phyloP scores from a whole-genome alignment of 2,113 vertebrate species.

The Athene noctua region DNA sequence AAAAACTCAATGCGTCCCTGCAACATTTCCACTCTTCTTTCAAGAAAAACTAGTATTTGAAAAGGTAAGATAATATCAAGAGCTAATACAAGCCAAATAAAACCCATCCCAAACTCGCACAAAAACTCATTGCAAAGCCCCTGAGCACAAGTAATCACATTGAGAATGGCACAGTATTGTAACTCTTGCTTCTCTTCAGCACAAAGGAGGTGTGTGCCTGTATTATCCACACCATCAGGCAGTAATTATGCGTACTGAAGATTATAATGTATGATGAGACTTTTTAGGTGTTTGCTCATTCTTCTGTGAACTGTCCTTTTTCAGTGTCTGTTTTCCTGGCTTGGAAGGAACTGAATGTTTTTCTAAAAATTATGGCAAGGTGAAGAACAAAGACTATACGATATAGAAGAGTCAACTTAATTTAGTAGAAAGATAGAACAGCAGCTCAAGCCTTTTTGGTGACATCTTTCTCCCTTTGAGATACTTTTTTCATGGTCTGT shows the following conservation, averaged over 20 bases:
- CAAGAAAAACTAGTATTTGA: slow-evolving; percentile 88
- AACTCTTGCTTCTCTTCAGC: background rate
- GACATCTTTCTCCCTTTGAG: slow-evolving; percentile 37
- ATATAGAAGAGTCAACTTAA: background rate
- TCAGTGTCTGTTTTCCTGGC: background rate
- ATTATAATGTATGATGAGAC: background rate
- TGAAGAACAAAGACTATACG: background rate
- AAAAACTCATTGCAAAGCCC: background rate
- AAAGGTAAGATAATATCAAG: slow-evolving; percentile 79
- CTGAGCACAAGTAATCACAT: background rate
- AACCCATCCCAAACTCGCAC: background rate
- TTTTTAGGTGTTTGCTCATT: background rate
- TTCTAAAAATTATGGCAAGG: background rate
- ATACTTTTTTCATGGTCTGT: slow-evolving; percentile 27
- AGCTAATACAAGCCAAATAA: background rate
- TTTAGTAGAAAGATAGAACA: slow-evolving; percentile 28
- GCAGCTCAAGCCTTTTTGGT: slow-evolving; percentile 28
- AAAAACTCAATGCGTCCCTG: slow-evolving; percentile 82
- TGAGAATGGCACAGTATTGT: background rate
- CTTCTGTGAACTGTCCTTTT: background rate
- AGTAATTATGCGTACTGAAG: background rate
- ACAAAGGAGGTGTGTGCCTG: background rate
- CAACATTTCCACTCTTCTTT: slow-evolving; percentile 85
- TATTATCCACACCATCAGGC: background rate
- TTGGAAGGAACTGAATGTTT: background rate